phyloP scores from a whole-genome alignment of 2,888 invertebrate species.

The Pristionchus exspectatus region DNA sequence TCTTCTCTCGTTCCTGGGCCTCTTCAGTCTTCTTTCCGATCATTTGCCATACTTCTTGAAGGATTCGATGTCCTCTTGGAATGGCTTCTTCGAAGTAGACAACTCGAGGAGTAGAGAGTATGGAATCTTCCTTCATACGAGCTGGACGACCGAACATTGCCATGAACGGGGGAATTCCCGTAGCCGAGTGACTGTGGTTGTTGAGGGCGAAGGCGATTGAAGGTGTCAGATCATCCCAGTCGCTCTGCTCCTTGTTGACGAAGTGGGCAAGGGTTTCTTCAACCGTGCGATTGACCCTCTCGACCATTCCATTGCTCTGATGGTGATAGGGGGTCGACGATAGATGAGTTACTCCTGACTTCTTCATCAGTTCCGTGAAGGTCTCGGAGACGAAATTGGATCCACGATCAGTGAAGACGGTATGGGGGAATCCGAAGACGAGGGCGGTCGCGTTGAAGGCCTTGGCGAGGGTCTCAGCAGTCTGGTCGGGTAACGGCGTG shows the following conservation, averaged over 20 bases:
- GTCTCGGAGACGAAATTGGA: constrained; percentile 40
- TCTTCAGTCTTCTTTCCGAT: neutral
- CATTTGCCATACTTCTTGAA: neutral
- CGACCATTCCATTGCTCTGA: constrained; percentile 48
- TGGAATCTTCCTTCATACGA: neutral
- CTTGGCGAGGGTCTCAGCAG: neutral
- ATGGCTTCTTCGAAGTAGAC: neutral
- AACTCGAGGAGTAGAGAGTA: neutral
- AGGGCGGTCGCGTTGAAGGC: neutral
- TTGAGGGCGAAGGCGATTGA: constrained; percentile 50
- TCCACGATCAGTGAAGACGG: neutral
- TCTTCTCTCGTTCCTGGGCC: neutral
- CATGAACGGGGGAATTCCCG: constrained; percentile 36
- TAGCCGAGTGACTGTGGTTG: neutral
- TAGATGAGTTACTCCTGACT: constrained; percentile 2
- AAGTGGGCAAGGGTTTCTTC: constrained; percentile 50
- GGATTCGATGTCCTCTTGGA: neutral
- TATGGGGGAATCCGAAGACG: neutral
- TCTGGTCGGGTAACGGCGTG: constrained; percentile 38
- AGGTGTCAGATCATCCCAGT: constrained; percentile 52
- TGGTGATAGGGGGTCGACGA: constrained; percentile 53
- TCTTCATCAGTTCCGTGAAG: constrained; percentile 43
- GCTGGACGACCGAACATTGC: neutral
- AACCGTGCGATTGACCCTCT: constrained; percentile 53
- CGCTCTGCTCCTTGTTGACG: constrained; percentile 21